Conservation (phyloP, 2,113 vertebrate genomes). For the Ceratotherium simum region DNA sequence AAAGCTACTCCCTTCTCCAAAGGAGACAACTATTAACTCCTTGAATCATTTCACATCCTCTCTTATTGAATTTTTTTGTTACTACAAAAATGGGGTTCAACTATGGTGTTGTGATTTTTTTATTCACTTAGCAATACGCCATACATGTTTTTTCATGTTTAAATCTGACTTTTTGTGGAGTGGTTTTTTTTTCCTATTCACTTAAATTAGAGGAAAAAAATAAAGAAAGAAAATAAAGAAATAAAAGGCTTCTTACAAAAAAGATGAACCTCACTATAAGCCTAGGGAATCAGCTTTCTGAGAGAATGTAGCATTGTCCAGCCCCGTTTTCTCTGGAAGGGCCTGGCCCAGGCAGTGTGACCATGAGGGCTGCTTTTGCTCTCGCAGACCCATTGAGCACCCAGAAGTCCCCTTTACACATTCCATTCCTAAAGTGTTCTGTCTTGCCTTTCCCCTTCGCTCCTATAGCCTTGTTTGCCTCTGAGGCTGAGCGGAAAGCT, state of each 20-base stretch:
- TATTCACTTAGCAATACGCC: neutral
- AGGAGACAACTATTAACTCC: neutral
- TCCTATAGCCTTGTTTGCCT: neutral
- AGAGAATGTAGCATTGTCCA: too few species aligned
- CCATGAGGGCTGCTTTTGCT: neutral
- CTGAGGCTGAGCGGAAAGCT: neutral
- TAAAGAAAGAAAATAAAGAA: neutral
- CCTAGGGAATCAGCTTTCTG: neutral
- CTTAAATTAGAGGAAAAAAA: constrained; percentile 27
- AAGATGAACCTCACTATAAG: neutral
- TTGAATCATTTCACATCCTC: neutral
- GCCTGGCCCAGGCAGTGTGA: accelerated
- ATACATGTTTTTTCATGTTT: neutral
- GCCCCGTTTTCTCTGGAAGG: neutral
- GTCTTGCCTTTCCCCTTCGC: neutral
- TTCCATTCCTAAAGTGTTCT: neutral
- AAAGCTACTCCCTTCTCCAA: constrained; percentile 3
- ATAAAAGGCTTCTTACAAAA: neutral
- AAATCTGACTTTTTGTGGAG: neutral
- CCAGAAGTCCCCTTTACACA: neutral
- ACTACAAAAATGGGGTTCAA: neutral
- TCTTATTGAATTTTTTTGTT: neutral
- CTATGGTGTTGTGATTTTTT: neutral
- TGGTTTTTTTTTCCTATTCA: neutral
- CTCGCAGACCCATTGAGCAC: neutral